Evolutionary conservation across 2,888 invertebrate genomes (phyloP), one percentile per base, ranked within the genome.

Genomic region (Eristalis arbustorum): DNA sequence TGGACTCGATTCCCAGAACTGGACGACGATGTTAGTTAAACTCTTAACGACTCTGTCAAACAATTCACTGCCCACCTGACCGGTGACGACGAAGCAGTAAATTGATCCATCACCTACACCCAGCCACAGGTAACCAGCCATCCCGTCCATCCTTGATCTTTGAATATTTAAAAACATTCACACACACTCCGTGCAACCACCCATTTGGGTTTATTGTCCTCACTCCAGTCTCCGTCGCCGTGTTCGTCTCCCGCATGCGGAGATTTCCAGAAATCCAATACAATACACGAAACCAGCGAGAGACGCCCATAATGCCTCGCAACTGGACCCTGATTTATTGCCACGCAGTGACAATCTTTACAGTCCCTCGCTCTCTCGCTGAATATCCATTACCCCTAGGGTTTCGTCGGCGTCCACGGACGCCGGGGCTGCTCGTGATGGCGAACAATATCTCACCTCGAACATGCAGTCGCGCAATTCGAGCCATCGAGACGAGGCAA

Each of bases 331-430:
- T 85, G 84, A 85, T 85, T 85, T 85, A 85, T 85, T 68, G 76
- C 81, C 84, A 77, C 81, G 72, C 77, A 87, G 78, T 78, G 85
- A 82, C 85, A 87, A 82, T 87, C 82, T 82, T 77, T 82, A 78
- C 71, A 49, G 49, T 82, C 74, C 77, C 78, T 82, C 28, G 82
- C 78, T 82, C 85, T 82, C 85, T 82, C 23, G 82, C 74, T 82
- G 82, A 82, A 74, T 82, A 87, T 82, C 78, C 85, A 87, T 87
- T 87, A 74, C 74, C 71, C 78, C 63, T 64, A 49, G 63, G 56
- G 72, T 57, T 68, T 18, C 10, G 4, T 31, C 49, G 18, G 2
- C 18, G 18, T 49, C 18, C 49, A 49, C 49, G 49, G 18, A 28
- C 23, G 31, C n/a, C 56, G 25, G 56, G 57, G 22, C 22, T 69